A percentile compares a stretch with the other conserved stretches of the same genome.
phyloP scores from a whole-genome alignment of 2,888 invertebrate species.

The Hoplodrina ambigua region DNA sequence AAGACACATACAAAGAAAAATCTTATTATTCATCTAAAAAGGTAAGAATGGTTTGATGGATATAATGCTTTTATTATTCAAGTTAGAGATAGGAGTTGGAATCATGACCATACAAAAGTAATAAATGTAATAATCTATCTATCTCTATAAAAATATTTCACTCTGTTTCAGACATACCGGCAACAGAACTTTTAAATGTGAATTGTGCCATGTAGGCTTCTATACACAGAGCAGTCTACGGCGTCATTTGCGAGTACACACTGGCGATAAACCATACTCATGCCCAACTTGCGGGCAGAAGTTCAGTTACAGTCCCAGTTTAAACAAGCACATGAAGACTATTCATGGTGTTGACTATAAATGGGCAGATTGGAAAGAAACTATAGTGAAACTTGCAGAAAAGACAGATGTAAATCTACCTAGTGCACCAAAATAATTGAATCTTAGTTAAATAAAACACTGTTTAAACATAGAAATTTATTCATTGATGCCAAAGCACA shows the following conservation, averaged over 20 bases:
- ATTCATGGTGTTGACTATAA: slow-evolving; percentile 83
- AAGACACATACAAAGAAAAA: slow-evolving; percentile 84
- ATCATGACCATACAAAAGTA: not conserved
- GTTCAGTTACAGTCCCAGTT: slow-evolving; percentile 84
- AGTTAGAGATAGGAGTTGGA: too few relatives aligned
- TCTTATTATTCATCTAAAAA: slow-evolving; percentile 82
- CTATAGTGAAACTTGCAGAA: slow-evolving; percentile 56
- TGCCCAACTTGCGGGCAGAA: slow-evolving; percentile 83
- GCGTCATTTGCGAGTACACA: slow-evolving; percentile 83
- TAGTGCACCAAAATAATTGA: slow-evolving; percentile 24
- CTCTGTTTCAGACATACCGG: slow-evolving; percentile 81
- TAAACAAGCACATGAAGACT: slow-evolving; percentile 86
- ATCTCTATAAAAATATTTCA: too few relatives aligned
- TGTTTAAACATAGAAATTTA: slow-evolving; percentile 59
- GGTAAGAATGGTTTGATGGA: slow-evolving; percentile 68
- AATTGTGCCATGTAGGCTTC: slow-evolving; percentile 77
- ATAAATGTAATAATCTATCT: too few relatives aligned
- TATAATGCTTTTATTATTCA: not conserved
- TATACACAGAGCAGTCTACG: slow-evolving; percentile 81
- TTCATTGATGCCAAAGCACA: slow-evolving; percentile 65
- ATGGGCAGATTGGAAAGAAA: slow-evolving; percentile 77
- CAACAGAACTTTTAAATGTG: slow-evolving; percentile 82
- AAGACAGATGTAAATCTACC: slow-evolving; percentile 43
- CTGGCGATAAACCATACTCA: slow-evolving; percentile 82
- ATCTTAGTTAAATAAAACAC: slow-evolving; percentile 52